A percentile compares a stretch with the other conserved stretches of the same genome.
phyloP scores from a whole-genome alignment of 2,113 vertebrate genomes.

The Scytalopus superciliaris region DNA sequence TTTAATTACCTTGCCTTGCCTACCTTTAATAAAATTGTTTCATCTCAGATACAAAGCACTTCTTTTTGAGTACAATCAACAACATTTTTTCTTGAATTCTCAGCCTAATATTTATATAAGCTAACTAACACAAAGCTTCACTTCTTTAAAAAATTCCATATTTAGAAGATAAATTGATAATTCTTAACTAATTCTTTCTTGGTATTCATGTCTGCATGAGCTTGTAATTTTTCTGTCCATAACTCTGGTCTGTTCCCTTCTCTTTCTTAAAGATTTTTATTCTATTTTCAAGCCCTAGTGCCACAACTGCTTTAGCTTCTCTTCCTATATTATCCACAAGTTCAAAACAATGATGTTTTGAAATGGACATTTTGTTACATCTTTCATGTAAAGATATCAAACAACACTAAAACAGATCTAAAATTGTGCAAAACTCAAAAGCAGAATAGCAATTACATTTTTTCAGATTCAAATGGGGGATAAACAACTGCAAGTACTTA shows the following conservation, averaged over 20 bases:
- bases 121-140: neutral
- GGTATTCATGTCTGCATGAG: neutral
- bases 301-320: neutral
- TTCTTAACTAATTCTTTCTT: neutral
- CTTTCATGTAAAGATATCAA: neutral
- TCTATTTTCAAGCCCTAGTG: neutral
- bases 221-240: neutral
- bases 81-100: neutral
- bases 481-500: neutral
- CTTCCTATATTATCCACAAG: neutral
- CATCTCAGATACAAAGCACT: conserved; percentile 44
- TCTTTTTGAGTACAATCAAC: neutral
- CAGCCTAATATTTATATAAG: neutral
- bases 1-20: conserved; percentile 18
- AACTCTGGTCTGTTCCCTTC: neutral
- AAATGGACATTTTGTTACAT: neutral
- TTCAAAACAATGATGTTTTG: too few species aligned
- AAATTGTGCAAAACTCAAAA: neutral
- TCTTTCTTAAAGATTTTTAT: neutral
- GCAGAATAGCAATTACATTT: neutral
- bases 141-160: neutral
- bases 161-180: neutral
- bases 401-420: neutral
- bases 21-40: conserved; percentile 37
- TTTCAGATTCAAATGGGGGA: neutral